Base-by-base conservation (phyloP, 1,140 invertebrate genomes). In the Phthorimaea operculella region DNA sequence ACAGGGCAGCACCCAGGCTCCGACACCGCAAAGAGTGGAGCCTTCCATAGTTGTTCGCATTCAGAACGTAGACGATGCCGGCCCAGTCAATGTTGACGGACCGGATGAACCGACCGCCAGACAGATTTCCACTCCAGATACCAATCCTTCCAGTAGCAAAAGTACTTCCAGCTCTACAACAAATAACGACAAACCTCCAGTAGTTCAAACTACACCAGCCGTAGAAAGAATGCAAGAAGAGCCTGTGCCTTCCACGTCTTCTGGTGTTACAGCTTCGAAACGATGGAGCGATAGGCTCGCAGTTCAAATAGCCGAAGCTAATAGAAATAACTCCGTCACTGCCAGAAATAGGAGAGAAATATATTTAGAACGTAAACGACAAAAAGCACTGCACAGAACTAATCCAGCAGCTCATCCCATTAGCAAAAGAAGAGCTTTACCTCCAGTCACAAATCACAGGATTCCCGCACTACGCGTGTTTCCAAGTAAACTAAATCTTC, bases 281-380 rank as follows among this genome's bases (percentile, higher is more conserved):
- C 63, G 59, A 47, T 85, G 78, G 78, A 82, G 78, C 52, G 74
- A 80, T 62, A 71, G 83, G 12, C 68, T 86, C 7, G 82, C 83
- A 9, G 76, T 86, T 17, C 82, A 84, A 61, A 86, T 86, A 54
- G 66, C 83, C 10, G 80, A 76, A 16, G 83, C 76, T 1, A 86
- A 86, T 52, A 68, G 77, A 64, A 86, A 86, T 64, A 72, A 65
- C 52, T 85, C 83, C 8, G 62, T 65, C n/a, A 85, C 81, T 10
- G 83, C 83, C 9, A 74, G 72, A 58, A 76, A 64, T 21, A 68
- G 83, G 63, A 65, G 76, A 53, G 82, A 86, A 21, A 54, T 77
- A 12, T 86, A 86, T 55, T 57, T 81, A 45, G 76, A 84, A 60
- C 72, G 69, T 47, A 81, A 67, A 60, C 64, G 77, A 15, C 57